A percentile compares a stretch with the other conserved stretches of the same genome.
These are phyloP conservation scores for Crambe crambe DNA, from an alignment of 37 sponge, comb jelly and placozoan genomes.

Conservation along the genomic window DNA sequence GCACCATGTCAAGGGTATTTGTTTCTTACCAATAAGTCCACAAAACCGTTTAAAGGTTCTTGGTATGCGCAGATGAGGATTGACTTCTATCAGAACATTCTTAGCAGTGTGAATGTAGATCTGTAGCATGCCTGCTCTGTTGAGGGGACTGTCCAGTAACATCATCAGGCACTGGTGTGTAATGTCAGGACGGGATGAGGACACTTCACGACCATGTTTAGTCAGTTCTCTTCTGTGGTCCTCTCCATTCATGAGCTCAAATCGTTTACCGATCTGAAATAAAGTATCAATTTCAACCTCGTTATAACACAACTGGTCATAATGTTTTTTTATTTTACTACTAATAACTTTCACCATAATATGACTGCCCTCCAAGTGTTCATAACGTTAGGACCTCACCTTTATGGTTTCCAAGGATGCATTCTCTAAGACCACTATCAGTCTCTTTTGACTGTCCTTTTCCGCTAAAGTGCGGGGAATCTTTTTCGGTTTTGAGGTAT, in stretches of 20 bases:
- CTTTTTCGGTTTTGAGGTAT: conserved; percentile 57
- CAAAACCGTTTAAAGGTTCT: conserved; percentile 96
- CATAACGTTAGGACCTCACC: conserved; percentile 46
- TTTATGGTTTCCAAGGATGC: conserved; percentile 94
- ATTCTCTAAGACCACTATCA: conserved; percentile 94
- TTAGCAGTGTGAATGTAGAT: conserved; percentile 95
- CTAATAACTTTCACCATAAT: background rate
- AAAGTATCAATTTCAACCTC: conserved; percentile 1
- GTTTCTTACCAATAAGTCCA: conserved; percentile 91
- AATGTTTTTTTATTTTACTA: no score
- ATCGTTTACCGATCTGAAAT: conserved; percentile 79
- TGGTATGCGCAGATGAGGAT: conserved; percentile 94
- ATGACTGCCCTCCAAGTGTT: no score
- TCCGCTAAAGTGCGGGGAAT: conserved; percentile 73
- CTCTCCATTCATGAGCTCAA: conserved; percentile 91
- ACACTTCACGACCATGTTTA: conserved; percentile 78
- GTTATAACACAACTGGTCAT: no score
- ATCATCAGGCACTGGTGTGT: conserved; percentile 98
- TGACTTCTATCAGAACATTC: conserved; percentile 97
- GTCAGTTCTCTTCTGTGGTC: conserved; percentile 70
- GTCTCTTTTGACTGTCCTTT: conserved; percentile 66
- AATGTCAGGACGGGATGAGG: conserved; percentile 93
- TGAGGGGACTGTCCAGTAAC: conserved; percentile 98
- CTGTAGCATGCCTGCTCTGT: conserved; percentile 95
- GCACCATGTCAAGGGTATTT: no score